A percentile compares a stretch with the other conserved stretches of the same genome.
phyloP scores from a whole-genome alignment of 2,797 vertebrate genomes.

The Cottoperca gobio region DNA sequence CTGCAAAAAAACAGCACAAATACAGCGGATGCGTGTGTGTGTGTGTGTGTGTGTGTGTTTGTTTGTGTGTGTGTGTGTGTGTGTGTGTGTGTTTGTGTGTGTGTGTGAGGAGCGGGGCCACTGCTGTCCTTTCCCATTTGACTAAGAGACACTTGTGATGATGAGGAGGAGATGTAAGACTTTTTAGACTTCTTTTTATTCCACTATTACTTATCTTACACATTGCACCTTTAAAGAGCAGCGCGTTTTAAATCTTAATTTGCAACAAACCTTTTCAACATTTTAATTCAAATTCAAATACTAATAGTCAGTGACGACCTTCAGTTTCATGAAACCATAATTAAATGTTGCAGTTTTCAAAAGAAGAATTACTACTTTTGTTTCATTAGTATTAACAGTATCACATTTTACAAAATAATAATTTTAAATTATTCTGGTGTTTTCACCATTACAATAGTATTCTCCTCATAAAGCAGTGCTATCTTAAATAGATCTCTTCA shows the following conservation, averaged over 20 bases:
- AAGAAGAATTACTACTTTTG: background rate
- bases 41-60: constrained; percentile 2
- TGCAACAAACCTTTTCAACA: background rate
- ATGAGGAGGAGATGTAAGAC: background rate
- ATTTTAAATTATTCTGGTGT: background rate
- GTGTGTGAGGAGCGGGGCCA: too few species aligned
- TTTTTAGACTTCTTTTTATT: background rate
- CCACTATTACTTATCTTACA: too few species aligned
- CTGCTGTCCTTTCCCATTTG: constrained; percentile 11
- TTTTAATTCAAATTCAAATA: background rate
- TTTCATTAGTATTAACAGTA: background rate
- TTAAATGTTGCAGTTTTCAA: background rate
- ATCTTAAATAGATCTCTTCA: background rate
- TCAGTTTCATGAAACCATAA: background rate
- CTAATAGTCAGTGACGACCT: background rate
- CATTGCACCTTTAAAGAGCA: too few species aligned
- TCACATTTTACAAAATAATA: background rate
- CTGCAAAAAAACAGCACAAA: constrained; percentile 32
- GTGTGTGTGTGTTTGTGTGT: constrained; percentile 7
- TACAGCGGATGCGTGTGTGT: constrained; percentile 9
- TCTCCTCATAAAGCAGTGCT: background rate
- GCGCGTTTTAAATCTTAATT: background rate
- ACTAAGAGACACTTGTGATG: background rate
- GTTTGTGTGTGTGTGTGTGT: constrained; percentile 8
- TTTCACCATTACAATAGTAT: too few species aligned